Evolutionary conservation across 2,113 vertebrate genomes (phyloP).

Genomic region (Diphyllodes magnificus): DNA sequence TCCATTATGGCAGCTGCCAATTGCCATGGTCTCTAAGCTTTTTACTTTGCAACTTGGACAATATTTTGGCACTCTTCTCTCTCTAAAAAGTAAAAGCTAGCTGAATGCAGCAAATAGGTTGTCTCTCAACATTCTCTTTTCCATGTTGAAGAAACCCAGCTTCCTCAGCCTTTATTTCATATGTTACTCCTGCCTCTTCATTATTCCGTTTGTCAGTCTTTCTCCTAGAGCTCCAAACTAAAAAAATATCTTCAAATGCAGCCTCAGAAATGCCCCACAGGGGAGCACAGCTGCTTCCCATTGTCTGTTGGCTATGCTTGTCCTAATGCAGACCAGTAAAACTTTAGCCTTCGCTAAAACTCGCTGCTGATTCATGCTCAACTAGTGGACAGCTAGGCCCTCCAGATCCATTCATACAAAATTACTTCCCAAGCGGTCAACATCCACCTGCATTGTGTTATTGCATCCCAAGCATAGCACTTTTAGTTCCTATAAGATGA

Average conservation of each 20-base stretch:
- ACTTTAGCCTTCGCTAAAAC: not conserved
- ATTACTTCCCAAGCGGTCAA: not conserved
- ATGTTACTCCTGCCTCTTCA: not conserved
- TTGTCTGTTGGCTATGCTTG: not conserved
- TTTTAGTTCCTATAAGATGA: not conserved
- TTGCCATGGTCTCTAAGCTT: not conserved
- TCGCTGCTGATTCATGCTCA: not conserved
- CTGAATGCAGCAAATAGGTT: not conserved
- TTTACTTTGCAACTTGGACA: not conserved
- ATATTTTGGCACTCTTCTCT: not conserved
- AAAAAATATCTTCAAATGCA: not conserved
- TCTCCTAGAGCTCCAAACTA: not conserved
- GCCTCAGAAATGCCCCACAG: not conserved
- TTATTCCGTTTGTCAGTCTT: not conserved
- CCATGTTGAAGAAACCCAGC: not conserved
- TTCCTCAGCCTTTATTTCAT: not conserved
- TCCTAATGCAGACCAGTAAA: not conserved
- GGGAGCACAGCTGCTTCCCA: fast-evolving
- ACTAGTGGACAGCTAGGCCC: not conserved
- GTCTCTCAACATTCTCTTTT: not conserved
- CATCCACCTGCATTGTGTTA: not conserved
- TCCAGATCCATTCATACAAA: not conserved
- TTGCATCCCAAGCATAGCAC: not conserved
- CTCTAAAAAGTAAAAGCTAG: not conserved
- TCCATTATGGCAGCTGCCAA: not conserved